Base-by-base conservation (phyloP, 1,140 invertebrate species). In the Akabosia matsudoensis region DNA sequence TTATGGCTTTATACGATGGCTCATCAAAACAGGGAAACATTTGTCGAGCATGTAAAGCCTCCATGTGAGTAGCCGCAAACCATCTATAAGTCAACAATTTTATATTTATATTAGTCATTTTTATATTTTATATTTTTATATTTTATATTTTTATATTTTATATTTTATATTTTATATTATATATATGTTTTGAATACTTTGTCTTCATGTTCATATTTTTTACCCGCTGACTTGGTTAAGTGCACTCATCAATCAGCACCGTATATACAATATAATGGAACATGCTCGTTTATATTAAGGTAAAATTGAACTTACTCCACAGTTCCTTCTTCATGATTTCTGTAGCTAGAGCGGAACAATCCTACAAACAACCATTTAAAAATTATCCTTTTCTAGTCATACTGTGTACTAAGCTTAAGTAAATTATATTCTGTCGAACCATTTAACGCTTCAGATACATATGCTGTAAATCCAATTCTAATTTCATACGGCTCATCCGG, bases 11-110 rank as follows among this genome's bases (percentile, higher is more conserved):
- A 7, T 30, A 45, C 13, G 1, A 7, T 1, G 70, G 70, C 22
- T 72, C 70, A 28, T 72, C 70, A 45, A 72, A 72, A 22, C 70
- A 72, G 1, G 70, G 70, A 22, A 72, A 72, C 70, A 72, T 45
- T 72, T 72, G 61, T 10, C 61, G 7, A 30, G 61, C 61, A 31
- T 67, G 61, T 2, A 67, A 30, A 2, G 61, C 61, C 31, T 67
- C 61, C 61, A 67, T 67, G 31, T 67, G 61, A 10, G 61, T 67
- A 14, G 61, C 61, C 13, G 61, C 61, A 31, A 67, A 67, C 61
- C 61, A 67, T 22, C 30, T 31, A 10, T 30, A 30, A 31, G n/a
- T 13, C 24, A 22, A n/a, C n/a, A n/a, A n/a, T n/a, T n/a, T n/a
- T n/a, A n/a, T n/a, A n/a, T n/a, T n/a, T n/a, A n/a, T n/a, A n/a